phyloP scores from a whole-genome alignment of 2,113 vertebrate genomes.

The Mormyrus lacerda region DNA sequence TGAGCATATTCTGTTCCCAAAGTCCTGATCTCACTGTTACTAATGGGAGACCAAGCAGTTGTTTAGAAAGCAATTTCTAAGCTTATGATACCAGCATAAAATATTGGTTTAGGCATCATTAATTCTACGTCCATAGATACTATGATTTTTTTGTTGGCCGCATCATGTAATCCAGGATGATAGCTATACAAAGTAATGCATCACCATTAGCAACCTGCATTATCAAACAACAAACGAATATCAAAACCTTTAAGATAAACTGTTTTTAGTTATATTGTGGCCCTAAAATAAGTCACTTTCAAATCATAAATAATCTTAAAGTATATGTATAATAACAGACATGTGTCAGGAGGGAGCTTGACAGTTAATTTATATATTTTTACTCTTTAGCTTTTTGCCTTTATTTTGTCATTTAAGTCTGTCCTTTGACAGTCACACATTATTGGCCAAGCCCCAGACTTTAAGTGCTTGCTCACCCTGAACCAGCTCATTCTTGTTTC shows the following conservation, averaged over 20 bases:
- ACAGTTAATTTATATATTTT: neutral
- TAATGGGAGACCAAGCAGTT: neutral
- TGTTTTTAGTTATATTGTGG: neutral
- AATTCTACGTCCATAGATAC: neutral
- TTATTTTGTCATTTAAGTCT: neutral
- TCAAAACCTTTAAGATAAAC: neutral
- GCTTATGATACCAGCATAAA: neutral
- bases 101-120: neutral
- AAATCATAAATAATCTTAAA: neutral
- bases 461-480: neutral
- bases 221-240: neutral
- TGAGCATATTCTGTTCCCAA: conserved; percentile 30
- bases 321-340: neutral
- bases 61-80: neutral
- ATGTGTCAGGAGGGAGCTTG: neutral
- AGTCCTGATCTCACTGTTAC: conserved; percentile 27
- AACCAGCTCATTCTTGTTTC: neutral
- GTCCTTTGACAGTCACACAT: neutral
- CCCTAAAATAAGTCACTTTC: neutral
- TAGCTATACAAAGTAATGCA: neutral
- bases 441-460: neutral
- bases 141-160: neutral
- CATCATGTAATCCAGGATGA: neutral
- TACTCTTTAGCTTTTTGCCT: neutral
- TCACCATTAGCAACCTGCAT: neutral